Conservation (phyloP, 2,888 invertebrate genomes). For the Xiphydria camelus region DNA sequence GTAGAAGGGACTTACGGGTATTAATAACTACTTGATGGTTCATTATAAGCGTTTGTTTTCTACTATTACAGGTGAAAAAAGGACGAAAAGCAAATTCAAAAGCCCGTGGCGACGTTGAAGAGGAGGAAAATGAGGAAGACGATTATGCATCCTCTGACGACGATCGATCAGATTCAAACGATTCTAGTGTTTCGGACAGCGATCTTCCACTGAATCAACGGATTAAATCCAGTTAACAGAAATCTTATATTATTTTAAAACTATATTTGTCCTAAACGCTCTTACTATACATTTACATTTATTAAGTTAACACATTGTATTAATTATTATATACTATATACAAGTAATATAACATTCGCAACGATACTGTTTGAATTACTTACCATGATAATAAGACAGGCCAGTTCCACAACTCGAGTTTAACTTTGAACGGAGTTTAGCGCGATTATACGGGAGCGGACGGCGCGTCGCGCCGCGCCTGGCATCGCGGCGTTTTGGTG, state of each 20-base stretch:
- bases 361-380: too few relatives aligned
- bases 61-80: neutral
- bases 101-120: constrained; percentile 22
- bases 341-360: neutral
- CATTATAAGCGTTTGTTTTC: too few relatives aligned
- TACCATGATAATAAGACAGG: too few relatives aligned
- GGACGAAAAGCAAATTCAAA: neutral
- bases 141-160: constrained; percentile 29
- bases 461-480: too few relatives aligned
- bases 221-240: constrained; percentile 37
- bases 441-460: too few relatives aligned
- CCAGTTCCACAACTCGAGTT: too few relatives aligned
- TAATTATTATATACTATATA: neutral
- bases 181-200: constrained; percentile 47
- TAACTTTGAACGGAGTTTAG: too few relatives aligned
- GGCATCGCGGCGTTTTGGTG: too few relatives aligned
- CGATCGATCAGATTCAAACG: constrained; percentile 22
- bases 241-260: neutral
- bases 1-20: too few relatives aligned
- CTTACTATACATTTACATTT: constrained; percentile 1
- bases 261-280: neutral
- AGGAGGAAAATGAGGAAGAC: constrained; percentile 19
- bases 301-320: constrained; percentile 1
- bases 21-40: too few relatives aligned
- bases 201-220: constrained; percentile 42